These are phyloP conservation scores for Prionailurus viverrinus DNA, from an alignment of 2,113 vertebrate genomes.

Conservation along the genomic window DNA sequence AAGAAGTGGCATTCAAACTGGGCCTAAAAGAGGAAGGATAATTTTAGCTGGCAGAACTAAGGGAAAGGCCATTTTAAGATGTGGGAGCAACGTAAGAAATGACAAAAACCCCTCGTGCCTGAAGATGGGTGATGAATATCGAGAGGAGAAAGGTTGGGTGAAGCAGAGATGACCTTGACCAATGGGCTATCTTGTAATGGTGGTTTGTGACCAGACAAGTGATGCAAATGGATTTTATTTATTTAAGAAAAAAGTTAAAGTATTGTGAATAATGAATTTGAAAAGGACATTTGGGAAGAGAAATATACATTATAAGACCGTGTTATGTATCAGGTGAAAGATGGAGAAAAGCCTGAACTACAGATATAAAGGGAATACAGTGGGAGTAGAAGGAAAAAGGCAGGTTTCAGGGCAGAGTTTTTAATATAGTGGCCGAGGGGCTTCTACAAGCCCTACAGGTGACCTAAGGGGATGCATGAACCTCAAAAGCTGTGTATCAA, in stretches of 20 bases:
- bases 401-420: background rate
- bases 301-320: background rate
- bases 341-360: background rate
- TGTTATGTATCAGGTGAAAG: background rate
- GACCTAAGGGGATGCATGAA: background rate
- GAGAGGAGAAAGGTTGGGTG: background rate
- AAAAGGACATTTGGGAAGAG: background rate
- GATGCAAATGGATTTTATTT: background rate
- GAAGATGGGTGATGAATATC: background rate
- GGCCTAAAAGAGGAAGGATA: background rate
- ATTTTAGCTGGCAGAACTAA: background rate
- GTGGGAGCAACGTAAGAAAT: background rate
- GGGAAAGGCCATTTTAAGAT: background rate
- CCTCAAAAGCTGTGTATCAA: background rate
- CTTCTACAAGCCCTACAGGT: accelerated
- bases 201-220: background rate
- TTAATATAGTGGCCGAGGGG: background rate
- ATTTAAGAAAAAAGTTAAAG: slow-evolving; percentile 26
- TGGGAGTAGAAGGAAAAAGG: background rate
- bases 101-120: background rate
- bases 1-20: background rate
- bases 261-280: background rate
- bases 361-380: background rate
- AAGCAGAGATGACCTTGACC: background rate
- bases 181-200: background rate